These are phyloP conservation scores for Myiagra hebetior DNA, from an alignment of 2,113 vertebrate genomes.

Conservation along the genomic window DNA sequence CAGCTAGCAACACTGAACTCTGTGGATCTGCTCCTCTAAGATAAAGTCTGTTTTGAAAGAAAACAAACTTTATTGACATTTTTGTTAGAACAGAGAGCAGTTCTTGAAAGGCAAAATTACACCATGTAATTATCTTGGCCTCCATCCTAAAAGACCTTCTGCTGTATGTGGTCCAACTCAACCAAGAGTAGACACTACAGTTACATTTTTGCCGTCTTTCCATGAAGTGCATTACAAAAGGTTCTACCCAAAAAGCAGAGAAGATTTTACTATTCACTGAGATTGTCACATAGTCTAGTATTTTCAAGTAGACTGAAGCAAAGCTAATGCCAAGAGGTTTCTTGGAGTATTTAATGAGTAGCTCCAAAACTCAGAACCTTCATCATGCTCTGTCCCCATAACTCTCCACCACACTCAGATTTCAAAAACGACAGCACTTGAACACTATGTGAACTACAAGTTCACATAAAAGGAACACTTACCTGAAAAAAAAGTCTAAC, in stretches of 20 bases:
- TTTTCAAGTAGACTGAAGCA: not conserved
- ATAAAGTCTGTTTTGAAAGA: conserved; percentile 4
- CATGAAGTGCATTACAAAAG: not conserved
- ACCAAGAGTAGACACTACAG: rapidly evolving
- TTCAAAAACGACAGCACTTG: not conserved
- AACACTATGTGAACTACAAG: not conserved
- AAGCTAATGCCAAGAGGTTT: not conserved
- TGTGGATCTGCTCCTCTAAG: not conserved
- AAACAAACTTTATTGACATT: not conserved
- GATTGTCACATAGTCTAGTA: not conserved
- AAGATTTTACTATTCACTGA: not conserved
- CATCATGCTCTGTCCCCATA: not conserved
- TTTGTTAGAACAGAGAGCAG: not conserved
- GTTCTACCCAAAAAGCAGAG: not conserved
- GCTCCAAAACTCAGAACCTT: not conserved
- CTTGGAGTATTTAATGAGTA: not conserved
- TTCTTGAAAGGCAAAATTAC: not conserved
- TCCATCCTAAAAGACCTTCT: not conserved
- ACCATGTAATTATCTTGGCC: not conserved
- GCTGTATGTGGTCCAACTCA: rapidly evolving
- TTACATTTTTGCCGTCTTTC: not conserved
- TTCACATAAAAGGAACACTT: not conserved
- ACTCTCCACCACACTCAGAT: not conserved
- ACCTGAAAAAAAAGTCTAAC: not conserved
- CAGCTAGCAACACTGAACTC: not conserved